Conservation (phyloP, 2,888 invertebrate genomes). For the Oscheius sp. region DNA sequence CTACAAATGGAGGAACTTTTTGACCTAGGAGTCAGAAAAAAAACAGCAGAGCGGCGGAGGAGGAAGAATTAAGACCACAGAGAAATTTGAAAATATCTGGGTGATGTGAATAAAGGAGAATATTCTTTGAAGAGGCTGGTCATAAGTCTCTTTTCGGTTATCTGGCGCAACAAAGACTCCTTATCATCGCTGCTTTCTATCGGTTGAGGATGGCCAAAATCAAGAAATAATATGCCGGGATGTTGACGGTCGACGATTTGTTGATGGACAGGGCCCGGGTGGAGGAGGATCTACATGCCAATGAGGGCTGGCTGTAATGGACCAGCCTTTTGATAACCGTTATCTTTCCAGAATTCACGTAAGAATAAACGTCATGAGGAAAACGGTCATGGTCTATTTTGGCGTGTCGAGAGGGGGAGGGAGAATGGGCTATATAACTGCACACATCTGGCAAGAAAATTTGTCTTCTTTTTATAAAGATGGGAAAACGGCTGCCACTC, state of each 20-base stretch:
- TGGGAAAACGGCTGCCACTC: neutral
- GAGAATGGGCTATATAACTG: neutral
- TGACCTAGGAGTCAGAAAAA: too few relatives aligned
- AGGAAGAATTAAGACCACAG: too few relatives aligned
- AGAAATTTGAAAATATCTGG: too few relatives aligned
- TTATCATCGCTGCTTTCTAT: slow-evolving; percentile 10
- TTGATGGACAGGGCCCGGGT: neutral
- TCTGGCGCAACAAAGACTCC: slow-evolving; percentile 17
- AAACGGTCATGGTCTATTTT: neutral
- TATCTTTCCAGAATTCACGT: slow-evolving; percentile 18
- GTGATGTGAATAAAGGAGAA: too few relatives aligned
- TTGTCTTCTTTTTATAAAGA: slow-evolving; percentile 2
- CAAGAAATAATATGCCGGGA: neutral
- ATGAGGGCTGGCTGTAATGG: neutral
- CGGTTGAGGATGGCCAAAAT: neutral
- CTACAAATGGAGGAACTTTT: too few relatives aligned
- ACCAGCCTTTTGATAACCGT: slow-evolving; percentile 13
- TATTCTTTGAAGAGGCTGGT: neutral
- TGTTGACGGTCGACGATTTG: neutral
- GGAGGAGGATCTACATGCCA: neutral
- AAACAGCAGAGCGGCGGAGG: too few relatives aligned
- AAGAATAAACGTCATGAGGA: neutral
- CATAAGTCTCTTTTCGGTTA: slow-evolving; percentile 23
- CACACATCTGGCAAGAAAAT: slow-evolving; percentile 1
- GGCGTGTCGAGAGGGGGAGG: neutral